Conservation (phyloP, 2,888 invertebrate species). For the Crepidodera aurea region DNA sequence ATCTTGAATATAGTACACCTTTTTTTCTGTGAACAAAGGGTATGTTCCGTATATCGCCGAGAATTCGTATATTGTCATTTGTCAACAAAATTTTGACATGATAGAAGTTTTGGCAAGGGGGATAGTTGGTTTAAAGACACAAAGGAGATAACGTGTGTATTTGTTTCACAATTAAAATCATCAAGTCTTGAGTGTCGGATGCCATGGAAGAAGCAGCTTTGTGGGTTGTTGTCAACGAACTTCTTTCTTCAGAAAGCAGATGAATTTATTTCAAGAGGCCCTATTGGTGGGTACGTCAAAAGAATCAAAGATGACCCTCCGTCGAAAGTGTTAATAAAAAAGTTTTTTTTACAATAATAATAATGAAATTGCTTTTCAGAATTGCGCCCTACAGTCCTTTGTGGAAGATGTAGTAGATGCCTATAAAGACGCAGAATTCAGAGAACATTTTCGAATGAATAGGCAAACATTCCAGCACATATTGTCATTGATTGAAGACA, state of each 20-base stretch:
- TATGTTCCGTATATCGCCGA: too few species aligned
- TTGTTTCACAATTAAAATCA: not conserved
- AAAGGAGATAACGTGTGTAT: too few species aligned
- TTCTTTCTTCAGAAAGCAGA: too few species aligned
- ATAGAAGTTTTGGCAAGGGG: too few species aligned
- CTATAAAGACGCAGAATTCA: constrained; percentile 22
- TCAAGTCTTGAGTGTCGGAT: not conserved
- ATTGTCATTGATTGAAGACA: constrained; percentile 23
- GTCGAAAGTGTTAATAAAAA: not conserved
- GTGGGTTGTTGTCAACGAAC: constrained; percentile 14
- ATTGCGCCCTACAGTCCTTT: constrained; percentile 14
- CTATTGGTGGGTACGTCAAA: constrained; percentile 16
- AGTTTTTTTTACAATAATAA: constrained; percentile 5
- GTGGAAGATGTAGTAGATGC: constrained; percentile 23
- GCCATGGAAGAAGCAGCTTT: constrained; percentile 19
- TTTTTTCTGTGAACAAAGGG: too few species aligned
- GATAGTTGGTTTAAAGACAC: too few species aligned
- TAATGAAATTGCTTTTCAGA: constrained; percentile 9
- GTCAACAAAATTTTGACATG: too few species aligned
- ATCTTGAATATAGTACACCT: too few species aligned
- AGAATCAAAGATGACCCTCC: not conserved
- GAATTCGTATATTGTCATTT: too few species aligned
- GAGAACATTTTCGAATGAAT: constrained; percentile 20
- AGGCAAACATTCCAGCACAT: constrained; percentile 23
- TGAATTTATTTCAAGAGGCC: not conserved